A percentile compares a stretch with the other conserved stretches of the same genome.
phyloP scores from a whole-genome alignment of 1,140 invertebrate species.

The Panulirus ornatus region DNA sequence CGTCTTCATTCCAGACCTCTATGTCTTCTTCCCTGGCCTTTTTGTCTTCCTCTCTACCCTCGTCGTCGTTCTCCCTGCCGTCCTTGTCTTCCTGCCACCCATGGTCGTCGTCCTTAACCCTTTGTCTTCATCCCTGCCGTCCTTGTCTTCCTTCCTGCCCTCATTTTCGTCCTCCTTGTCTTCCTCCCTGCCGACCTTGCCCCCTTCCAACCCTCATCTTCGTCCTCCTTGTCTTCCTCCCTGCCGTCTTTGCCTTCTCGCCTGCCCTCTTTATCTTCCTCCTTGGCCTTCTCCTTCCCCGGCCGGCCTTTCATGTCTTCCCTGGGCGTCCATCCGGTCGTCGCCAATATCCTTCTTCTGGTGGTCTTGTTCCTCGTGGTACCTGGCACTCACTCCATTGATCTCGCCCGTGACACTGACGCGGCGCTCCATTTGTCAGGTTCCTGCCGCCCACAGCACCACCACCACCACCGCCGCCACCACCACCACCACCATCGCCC shows the following conservation, averaged over 20 bases:
- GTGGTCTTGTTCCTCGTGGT: conserved; percentile 12
- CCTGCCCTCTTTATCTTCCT: not conserved
- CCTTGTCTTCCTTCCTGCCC: not conserved
- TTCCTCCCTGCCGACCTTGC: not conserved
- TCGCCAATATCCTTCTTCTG: not conserved
- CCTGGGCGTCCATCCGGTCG: not conserved
- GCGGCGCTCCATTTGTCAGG: conserved; percentile 17
- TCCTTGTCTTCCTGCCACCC: not conserved
- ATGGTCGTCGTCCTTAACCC: not conserved
- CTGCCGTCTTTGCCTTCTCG: not conserved
- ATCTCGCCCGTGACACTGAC: conserved; percentile 19
- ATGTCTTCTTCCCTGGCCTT: not conserved
- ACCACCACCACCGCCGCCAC: not conserved
- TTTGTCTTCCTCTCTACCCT: not conserved
- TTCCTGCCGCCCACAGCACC: not conserved
- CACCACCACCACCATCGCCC: not conserved
- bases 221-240: not conserved
- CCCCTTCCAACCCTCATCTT: not conserved
- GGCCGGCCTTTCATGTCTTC: not conserved
- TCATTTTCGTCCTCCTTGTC: not conserved
- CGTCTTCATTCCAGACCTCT: not conserved
- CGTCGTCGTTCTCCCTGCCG: not conserved
- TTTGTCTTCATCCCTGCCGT: not conserved
- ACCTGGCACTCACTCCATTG: conserved; percentile 30
- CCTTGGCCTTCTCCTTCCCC: not conserved